phyloP scores from a whole-genome alignment of 1,140 invertebrate genomes.

The Medauroidea extradentata region DNA sequence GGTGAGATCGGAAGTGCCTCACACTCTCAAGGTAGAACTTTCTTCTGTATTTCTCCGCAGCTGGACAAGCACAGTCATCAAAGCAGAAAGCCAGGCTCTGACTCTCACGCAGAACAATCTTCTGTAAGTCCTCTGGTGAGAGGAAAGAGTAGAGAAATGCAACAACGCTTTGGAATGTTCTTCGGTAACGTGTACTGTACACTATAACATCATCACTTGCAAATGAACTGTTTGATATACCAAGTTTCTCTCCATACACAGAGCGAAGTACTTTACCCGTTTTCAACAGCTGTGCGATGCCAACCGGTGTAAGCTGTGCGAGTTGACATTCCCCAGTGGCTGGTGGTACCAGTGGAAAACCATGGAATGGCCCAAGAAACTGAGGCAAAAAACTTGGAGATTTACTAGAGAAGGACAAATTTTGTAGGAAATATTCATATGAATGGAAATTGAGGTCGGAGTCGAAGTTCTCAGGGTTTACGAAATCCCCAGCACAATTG shows the following conservation, averaged over 20 bases:
- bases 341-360: conserved; percentile 69
- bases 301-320: conserved; percentile 67
- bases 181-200: conserved; percentile 76
- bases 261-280: conserved; percentile 66
- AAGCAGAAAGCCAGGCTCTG: conserved; percentile 83
- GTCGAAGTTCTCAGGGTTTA: conserved; percentile 8
- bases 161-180: conserved; percentile 85
- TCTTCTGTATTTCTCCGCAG: conserved; percentile 60
- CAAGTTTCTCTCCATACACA: conserved; percentile 59
- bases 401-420: conserved; percentile 46
- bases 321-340: conserved; percentile 48
- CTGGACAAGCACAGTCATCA: conserved; percentile 72
- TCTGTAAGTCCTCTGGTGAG: conserved; percentile 49
- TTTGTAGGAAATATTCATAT: conserved; percentile 40
- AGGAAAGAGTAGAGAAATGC: conserved; percentile 74
- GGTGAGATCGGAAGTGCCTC: conserved; percentile 57
- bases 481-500: conserved; percentile 63
- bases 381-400: conserved; percentile 58
- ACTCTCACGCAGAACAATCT: conserved; percentile 58
- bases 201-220: conserved; percentile 60
- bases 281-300: conserved; percentile 68
- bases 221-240: conserved; percentile 46
- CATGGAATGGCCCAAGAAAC: conserved; percentile 75
- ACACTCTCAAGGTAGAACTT: conserved; percentile 45
- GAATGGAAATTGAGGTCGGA: conserved; percentile 34